Conservation (phyloP, 2,113 vertebrate species). For the Otocyon megalotis region DNA sequence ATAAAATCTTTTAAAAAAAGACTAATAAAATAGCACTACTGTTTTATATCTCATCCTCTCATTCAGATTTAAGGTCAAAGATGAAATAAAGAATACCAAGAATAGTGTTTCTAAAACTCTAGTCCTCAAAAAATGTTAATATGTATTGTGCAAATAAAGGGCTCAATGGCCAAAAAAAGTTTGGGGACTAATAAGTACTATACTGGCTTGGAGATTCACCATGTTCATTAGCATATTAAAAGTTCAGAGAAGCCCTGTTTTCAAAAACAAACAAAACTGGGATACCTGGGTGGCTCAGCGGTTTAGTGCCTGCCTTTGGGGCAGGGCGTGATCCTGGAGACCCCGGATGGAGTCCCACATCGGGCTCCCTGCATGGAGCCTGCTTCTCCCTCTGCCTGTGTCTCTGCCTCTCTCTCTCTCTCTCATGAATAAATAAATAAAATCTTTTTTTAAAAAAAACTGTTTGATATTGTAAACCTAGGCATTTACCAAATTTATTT, state of each 20-base stretch:
- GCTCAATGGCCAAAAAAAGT: not conserved
- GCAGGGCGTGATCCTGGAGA: too few species aligned
- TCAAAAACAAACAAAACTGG: not conserved
- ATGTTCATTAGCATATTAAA: constrained; percentile 47
- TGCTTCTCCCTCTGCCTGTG: too few species aligned
- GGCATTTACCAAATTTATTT: constrained; percentile 59
- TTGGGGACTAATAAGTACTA: not conserved
- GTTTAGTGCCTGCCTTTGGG: too few species aligned
- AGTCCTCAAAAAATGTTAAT: constrained; percentile 19
- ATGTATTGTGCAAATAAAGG: constrained; percentile 30
- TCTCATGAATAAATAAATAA: too few species aligned
- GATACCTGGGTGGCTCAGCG: too few species aligned
- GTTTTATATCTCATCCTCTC: not conserved
- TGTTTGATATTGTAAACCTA: not conserved
- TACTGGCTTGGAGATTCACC: constrained; percentile 17
- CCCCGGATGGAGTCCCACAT: too few species aligned
- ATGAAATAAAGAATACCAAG: not conserved
- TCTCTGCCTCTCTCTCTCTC: too few species aligned
- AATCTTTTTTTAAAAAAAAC: not conserved
- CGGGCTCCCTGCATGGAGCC: too few species aligned
- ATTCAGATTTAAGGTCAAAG: constrained; percentile 43
- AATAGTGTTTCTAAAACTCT: constrained; percentile 35
- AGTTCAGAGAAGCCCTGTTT: constrained; percentile 38
- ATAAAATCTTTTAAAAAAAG: too few species aligned
- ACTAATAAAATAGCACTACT: not conserved